Evolutionary conservation across 2,888 invertebrate genomes (phyloP), one percentile per base, ranked within the genome.

Genomic region (Marronus borbonicus): DNA sequence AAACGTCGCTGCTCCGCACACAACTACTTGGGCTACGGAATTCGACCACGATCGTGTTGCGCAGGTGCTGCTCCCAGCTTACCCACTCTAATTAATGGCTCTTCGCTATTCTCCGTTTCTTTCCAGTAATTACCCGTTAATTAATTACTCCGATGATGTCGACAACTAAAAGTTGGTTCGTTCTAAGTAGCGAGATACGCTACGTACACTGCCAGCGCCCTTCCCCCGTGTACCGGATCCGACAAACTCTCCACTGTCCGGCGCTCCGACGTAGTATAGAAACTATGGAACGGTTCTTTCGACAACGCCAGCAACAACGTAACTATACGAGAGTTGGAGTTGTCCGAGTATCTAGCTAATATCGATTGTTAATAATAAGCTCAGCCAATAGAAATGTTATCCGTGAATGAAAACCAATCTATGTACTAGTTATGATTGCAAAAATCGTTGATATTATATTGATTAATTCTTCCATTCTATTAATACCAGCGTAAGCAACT

Each of bases 81-180:
- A 75, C 82, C 81, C 79, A 80, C 79, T 81, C 80, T 82, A 81
- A 80, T 81, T 82, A 81, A 82, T 82, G 76, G 69, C 76, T 69
- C 76, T 74, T 78, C 79, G 80, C 80, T 80, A 81, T 78, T 79
- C 78, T 79, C 79, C 78, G 72, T 83, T 82, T 83, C 82, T 81
- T 80, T 83, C 81, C 78, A 78, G 81, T 84, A 84, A 84, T 84
- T 83, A 83, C 83, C 81, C 82, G 82, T 83, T 84, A 84, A 84
- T 84, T 84, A 84, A 83, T 84, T 84, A 83, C 83, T 79, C 79
- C 68, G 80, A 82, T 83, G 83, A 74, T 74, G 72, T 74, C 72
- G 72, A 74, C 72, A 74, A 74, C 72, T 74, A 74, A 74, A 74
- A 74, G 72, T 74, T 50, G 50, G 68, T 68, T 83, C 83, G 81